Conservation (phyloP, 2,797 vertebrate species). For the Chelon auratus region DNA sequence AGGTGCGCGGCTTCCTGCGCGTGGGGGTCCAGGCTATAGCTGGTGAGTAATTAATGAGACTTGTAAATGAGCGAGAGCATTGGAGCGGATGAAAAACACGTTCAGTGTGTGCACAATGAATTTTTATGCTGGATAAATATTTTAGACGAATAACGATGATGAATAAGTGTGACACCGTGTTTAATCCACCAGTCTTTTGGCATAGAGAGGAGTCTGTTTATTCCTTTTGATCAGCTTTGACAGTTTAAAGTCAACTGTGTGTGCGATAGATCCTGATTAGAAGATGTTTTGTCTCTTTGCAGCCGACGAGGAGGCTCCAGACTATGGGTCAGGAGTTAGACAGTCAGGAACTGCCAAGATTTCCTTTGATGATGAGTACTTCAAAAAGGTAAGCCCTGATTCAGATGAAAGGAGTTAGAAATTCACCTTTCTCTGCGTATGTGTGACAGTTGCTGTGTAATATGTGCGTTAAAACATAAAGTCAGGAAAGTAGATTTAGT, state of each 20-base stretch:
- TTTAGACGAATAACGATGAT: neutral
- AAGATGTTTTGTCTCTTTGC: conserved; percentile 61
- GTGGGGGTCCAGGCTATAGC: conserved; percentile 98
- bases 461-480: conserved; percentile 14
- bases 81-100: conserved; percentile 1
- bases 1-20: conserved; percentile 95
- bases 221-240: conserved; percentile 41
- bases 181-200: neutral
- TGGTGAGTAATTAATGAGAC: conserved; percentile 85
- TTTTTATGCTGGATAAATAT: conserved; percentile 1
- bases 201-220: conserved; percentile 37
- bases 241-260: conserved; percentile 22
- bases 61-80: conserved; percentile 33
- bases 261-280: conserved; percentile 48
- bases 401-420: conserved; percentile 35
- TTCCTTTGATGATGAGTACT: conserved; percentile 97
- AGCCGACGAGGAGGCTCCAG: conserved; percentile 98
- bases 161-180: neutral
- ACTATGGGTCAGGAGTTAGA: conserved; percentile 97
- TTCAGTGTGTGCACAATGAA: neutral
- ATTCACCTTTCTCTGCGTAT: conserved; percentile 2
- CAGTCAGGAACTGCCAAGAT: conserved; percentile 99
- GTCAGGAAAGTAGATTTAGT: conserved; percentile 3
- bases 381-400: conserved; percentile 89
- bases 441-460: conserved; percentile 3